These are phyloP conservation scores for Tenthredo distinguenda DNA, from an alignment of 2,888 invertebrate species.

Conservation along the genomic window DNA sequence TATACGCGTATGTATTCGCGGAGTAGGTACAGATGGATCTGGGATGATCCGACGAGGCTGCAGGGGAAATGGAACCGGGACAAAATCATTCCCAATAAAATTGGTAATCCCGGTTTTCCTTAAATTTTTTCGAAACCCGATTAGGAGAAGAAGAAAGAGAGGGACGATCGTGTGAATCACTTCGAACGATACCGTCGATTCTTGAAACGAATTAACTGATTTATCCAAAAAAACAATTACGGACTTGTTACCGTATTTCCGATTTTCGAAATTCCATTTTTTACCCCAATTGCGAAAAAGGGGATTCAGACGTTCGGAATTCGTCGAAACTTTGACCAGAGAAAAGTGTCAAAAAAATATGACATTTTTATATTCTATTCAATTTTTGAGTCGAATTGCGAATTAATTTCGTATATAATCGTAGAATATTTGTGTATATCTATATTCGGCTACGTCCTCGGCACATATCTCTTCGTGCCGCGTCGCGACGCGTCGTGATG, in stretches of 20 bases:
- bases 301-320: no score
- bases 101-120: not conserved
- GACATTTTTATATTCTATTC: not conserved
- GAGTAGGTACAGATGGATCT: not conserved
- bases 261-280: no score
- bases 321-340: no score
- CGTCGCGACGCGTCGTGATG: constrained; percentile 20
- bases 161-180: not conserved
- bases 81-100: not conserved
- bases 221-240: no score
- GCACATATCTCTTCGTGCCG: constrained; percentile 64
- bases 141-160: not conserved
- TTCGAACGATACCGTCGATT: no score
- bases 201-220: no score
- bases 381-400: not conserved
- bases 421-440: not conserved
- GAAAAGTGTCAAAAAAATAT: no score
- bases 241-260: no score
- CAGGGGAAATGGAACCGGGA: not conserved
- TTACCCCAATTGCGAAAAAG: no score
- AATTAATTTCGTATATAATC: no score
- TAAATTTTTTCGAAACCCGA: no score
- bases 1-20: not conserved
- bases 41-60: not conserved
- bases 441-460: constrained; percentile 62